Base-by-base conservation (phyloP, 2,888 invertebrate species). In the Cylindroiulus punctatus region DNA sequence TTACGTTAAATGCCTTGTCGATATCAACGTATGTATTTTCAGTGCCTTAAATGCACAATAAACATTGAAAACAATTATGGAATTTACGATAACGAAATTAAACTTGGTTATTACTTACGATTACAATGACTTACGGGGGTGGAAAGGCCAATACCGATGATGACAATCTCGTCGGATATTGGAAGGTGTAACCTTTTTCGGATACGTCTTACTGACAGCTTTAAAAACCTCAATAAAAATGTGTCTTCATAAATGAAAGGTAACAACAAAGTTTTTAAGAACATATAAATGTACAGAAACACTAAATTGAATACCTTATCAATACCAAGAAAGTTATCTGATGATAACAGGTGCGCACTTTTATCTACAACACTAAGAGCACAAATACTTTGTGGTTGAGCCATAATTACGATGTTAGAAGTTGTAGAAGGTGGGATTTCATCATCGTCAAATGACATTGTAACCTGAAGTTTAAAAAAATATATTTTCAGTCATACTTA, bases 311-410 rank as follows among this genome's bases (percentile, higher is more conserved):
- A 65, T 65, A 65, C 65, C 65, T 65, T 65, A 12, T 65, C 65
- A 26, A 65, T 65, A 65, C 26, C 22, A 65, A 65, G 65, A 65
- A 26, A 65, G 22, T 26, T 26, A 8, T 26, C 65, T 65, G 65
- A 65, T 26, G 83, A 32, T 83, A 83, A 44, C 32, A 83, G 44
- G 2, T 83, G 44, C 8, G 44, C 83, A 32, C 83, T 83, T 83
- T 83, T 40, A 83, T 83, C 83, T 40, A 83, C 83, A 22, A 83
- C 83, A 83, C 83, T 44, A 83, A 83, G 7, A 17, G 83, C 83
- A 36, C 83, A 83, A 10, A 83, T 42, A 83, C 83, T 83, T 14
- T 83, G 83, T 83, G 83, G 83, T 10, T 83, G 83, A n/a, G 83
- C 83, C 7, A 40, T 22, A 44, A 83, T 40, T 30, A 36, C 83